phyloP scores from a whole-genome alignment of 92 coral and sea anemone species.

The Siderastrea siderea region DNA sequence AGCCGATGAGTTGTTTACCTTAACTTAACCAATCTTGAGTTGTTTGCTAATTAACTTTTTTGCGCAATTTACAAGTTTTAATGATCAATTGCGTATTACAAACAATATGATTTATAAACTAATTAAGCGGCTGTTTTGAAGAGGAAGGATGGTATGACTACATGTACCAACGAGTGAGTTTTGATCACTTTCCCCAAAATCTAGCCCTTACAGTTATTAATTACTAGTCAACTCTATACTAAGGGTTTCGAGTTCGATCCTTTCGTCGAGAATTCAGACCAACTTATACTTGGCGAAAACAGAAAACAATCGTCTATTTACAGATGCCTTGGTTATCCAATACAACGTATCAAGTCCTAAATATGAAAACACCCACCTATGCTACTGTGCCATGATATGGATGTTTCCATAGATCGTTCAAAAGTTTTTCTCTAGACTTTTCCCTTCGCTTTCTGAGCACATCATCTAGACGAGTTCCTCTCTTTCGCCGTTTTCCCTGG shows the following conservation, averaged over 20 bases:
- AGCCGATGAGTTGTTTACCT: neutral
- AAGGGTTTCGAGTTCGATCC: neutral
- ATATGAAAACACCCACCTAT: neutral
- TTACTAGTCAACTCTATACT: neutral
- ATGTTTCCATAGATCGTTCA: constrained; percentile 82
- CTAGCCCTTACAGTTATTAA: neutral
- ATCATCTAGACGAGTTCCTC: constrained; percentile 85
- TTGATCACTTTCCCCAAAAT: constrained; percentile 2
- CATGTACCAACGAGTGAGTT: neutral
- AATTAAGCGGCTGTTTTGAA: neutral
- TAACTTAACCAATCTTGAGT: neutral
- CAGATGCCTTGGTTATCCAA: constrained; percentile 6
- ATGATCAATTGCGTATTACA: neutral
- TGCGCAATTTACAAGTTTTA: neutral
- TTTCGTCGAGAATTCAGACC: neutral
- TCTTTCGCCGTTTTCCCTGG: constrained; percentile 81
- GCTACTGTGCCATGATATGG: constrained; percentile 53
- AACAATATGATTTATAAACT: too few relatives aligned
- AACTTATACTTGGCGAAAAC: neutral
- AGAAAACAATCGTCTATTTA: constrained; percentile 10
- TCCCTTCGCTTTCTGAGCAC: constrained; percentile 76
- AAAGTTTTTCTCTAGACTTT: constrained; percentile 70
- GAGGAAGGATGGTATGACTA: neutral
- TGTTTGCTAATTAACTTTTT: neutral
- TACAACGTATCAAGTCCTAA: neutral